Evolutionary conservation across 2,113 vertebrate genomes (phyloP), one percentile per base, ranked within the genome.

Genomic region (Odobenus rosmarus): DNA sequence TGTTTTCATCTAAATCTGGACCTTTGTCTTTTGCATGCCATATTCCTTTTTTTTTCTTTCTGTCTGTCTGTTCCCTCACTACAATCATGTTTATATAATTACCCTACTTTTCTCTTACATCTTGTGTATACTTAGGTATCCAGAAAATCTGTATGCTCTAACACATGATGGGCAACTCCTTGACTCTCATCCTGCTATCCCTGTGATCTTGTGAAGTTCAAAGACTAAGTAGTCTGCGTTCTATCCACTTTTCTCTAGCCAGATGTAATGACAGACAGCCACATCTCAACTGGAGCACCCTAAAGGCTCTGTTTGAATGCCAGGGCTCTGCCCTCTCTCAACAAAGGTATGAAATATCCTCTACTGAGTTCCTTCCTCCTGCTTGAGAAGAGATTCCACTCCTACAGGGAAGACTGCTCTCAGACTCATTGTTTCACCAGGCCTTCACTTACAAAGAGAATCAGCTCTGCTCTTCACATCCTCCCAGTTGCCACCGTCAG

Each of bases 1-100:
- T 64, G 26, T 46, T 90, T 92, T 85, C 62, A 94, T 77, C 39
- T 83, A 89, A n/a, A 95, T 69, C 77, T 71, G 51, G 57, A 55
- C 69, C 19, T 46, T 79, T 64, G 33, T 76, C 33, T 79, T 92
- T 71, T 33, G 28, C 49, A 24, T 5, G 7, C 21, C 61, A 21
- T 39, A 55, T 55, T 51, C 10, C 5, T 39, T 80, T 71, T 76
- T 28, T 51, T 13, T 21, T 36, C 16, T n/a, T 2, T 28, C 21
- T 55, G 23, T 18, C 59, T 42, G 42, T 67, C 5, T 21, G 11
- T 19, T 15, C 8, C 51, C 42, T 18, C 4, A n/a, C 7, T 76
- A 26, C 3, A 77, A 5, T 39, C 76, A 62, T 1, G 31, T 92
- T 83, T 93, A 90, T n/a, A 57, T 51, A 92, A 71, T 10, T 18